Evolutionary conservation across 1,140 invertebrate species (phyloP).

Genomic region (Drosophila sucinea): DNA sequence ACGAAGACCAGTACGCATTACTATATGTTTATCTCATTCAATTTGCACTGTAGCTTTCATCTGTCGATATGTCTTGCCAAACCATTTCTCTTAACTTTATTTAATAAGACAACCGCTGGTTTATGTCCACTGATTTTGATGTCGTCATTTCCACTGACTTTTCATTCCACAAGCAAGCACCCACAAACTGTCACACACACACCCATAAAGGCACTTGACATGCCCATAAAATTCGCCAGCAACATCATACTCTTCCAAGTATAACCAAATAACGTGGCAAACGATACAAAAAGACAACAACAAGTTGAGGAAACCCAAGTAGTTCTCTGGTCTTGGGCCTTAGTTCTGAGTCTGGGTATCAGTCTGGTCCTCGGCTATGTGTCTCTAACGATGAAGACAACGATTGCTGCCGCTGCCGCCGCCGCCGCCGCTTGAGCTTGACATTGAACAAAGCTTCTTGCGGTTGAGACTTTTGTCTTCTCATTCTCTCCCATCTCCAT

Average conservation of each 20-base stretch:
- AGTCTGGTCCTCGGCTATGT: constrained; percentile 8
- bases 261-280: constrained; percentile 35
- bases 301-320: constrained; percentile 39
- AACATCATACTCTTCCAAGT: constrained; percentile 15
- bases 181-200: not conserved
- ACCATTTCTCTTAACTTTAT: constrained; percentile 15
- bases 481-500: constrained; percentile 9
- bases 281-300: constrained; percentile 20
- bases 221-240: constrained; percentile 40
- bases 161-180: not conserved
- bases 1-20: no score
- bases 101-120: constrained; percentile 34
- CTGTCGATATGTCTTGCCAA: constrained; percentile 54
- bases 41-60: constrained; percentile 24
- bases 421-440: constrained; percentile 27
- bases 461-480: constrained; percentile 17
- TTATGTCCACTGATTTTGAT: constrained; percentile 67
- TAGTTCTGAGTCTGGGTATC: not conserved
- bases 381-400: constrained; percentile 8
- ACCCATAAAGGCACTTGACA: constrained; percentile 9
- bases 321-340: constrained; percentile 6
- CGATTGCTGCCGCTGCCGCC: constrained; percentile 5
- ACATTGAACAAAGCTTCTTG: constrained; percentile 24
- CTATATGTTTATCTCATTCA: no score
- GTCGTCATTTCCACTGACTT: constrained; percentile 51